Evolutionary conservation across 2,113 vertebrate genomes (phyloP), one percentile per base, ranked within the genome.

Genomic region (Stigmatopora argus): DNA sequence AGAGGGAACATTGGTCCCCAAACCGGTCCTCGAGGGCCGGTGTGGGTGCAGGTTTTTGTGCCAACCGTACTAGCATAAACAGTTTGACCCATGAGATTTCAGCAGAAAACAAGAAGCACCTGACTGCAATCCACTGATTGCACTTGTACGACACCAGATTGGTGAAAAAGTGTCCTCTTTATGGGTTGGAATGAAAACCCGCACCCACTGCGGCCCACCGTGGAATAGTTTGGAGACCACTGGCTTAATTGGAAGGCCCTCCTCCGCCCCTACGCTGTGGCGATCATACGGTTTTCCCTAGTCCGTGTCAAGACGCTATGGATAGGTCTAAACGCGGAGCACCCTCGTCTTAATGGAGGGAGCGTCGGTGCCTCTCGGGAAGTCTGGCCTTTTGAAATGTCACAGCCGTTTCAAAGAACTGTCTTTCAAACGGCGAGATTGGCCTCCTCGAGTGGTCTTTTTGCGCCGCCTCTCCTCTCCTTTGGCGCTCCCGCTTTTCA

Each of bases 361-460:
- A 85, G 77, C 83, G 73, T 86, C 73, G 46, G 15, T 79, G 79
- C 75, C 78, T 87, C 72, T 87, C 81, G 78, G 83, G 83, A 85
- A 83, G 74, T 85, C 81, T 89, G 85, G 84, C 83, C 80, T 87
- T 89, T 89, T 87, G 67, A 89, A 89, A 89, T 87, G 85, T 84
- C 85, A 87, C 77, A 72, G 78, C 71, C 66, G 17, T 83, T 84
- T 83, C 72, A 84, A 74, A 79, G 60, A 75, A 77, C 81, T 51
- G 71, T 86, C 73, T 65, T 79, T 82, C 77, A 68, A 80, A 80
- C 74, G 57, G 65, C 55, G 60, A 66, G 64, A 84, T 85, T 77
- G 53, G 72, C 73, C 63, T 80, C 73, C 77, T 74, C 41, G 44
- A 47, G 70, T 81, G 79, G 64, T 80, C 62, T 83, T 75, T 80